phyloP scores from a whole-genome alignment of 2,797 vertebrate genomes.

The Propithecus perrieri region DNA sequence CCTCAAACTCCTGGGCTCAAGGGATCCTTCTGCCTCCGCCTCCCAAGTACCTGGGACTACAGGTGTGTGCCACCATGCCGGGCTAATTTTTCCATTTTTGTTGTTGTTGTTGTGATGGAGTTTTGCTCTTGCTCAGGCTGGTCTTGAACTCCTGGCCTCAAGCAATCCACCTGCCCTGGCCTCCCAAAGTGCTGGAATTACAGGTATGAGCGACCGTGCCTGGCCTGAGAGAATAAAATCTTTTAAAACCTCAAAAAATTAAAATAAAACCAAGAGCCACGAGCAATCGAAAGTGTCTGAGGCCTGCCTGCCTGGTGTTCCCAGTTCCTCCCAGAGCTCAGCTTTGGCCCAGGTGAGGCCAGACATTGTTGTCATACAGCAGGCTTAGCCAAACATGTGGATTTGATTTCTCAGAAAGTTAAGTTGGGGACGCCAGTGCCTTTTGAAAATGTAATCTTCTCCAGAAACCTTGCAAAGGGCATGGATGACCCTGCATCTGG shows the following conservation, averaged over 20 bases:
- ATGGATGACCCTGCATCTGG: neutral
- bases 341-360: neutral
- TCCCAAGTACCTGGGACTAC: neutral
- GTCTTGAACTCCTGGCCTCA: neutral
- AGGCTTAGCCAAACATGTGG: neutral
- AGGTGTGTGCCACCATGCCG: neutral
- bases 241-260: neutral
- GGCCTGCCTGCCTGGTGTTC: neutral
- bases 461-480: neutral
- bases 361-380: neutral
- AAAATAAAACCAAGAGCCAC: neutral
- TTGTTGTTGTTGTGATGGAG: neutral
- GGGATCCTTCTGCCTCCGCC: neutral
- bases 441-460: neutral
- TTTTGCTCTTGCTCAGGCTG: neutral
- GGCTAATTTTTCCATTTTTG: neutral
- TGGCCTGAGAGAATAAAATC: neutral
- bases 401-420: constrained; percentile 19
- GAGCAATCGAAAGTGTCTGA: neutral
- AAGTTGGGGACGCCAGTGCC: neutral
- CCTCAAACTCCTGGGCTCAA: neutral
- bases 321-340: neutral
- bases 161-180: neutral
- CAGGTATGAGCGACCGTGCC: neutral
- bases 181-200: neutral